These are phyloP conservation scores for Ormyrus thymus DNA, from an alignment of 2,888 invertebrate genomes.

Conservation along the genomic window DNA sequence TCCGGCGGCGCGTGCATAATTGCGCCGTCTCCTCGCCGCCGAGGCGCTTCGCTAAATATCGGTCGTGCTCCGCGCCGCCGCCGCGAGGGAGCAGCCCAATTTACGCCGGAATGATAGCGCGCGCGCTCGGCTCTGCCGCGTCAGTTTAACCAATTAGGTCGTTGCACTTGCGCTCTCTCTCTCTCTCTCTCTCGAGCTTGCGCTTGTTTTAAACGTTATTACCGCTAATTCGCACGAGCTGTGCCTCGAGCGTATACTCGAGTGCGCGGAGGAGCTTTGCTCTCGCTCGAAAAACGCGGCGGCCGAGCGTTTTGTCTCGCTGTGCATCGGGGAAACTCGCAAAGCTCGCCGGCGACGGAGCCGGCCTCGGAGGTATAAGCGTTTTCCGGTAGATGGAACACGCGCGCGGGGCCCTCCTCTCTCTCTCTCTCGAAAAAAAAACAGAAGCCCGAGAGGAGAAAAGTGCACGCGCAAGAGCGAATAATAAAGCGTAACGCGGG, in stretches of 20 bases:
- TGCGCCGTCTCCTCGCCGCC: neutral
- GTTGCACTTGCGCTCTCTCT: constrained; percentile 46
- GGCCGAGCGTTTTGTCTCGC: neutral
- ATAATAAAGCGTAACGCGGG: neutral
- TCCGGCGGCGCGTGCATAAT: neutral
- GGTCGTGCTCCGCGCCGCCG: neutral
- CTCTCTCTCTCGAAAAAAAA: neutral
- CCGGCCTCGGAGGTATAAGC: neutral
- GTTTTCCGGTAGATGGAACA: constrained; percentile 31
- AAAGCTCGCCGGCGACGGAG: neutral
- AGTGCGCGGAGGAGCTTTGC: neutral
- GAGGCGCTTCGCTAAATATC: neutral
- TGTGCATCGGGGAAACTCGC: neutral
- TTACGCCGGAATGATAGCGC: no score
- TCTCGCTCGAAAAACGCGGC: neutral
- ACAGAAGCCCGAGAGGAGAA: no score
- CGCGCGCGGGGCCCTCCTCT: neutral
- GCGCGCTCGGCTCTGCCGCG: constrained; percentile 9
- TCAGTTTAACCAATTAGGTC: constrained; percentile 37
- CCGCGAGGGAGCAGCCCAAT: no score
- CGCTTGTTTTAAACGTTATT: constrained; percentile 1
- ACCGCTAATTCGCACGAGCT: constrained; percentile 10
- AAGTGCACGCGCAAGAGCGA: neutral
- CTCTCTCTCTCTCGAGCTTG: constrained; percentile 13
- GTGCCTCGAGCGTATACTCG: no score